Evolutionary conservation across 2,888 invertebrate species (phyloP), one percentile per base, ranked within the genome.

Genomic region (Neoitamus cyanurus): DNA sequence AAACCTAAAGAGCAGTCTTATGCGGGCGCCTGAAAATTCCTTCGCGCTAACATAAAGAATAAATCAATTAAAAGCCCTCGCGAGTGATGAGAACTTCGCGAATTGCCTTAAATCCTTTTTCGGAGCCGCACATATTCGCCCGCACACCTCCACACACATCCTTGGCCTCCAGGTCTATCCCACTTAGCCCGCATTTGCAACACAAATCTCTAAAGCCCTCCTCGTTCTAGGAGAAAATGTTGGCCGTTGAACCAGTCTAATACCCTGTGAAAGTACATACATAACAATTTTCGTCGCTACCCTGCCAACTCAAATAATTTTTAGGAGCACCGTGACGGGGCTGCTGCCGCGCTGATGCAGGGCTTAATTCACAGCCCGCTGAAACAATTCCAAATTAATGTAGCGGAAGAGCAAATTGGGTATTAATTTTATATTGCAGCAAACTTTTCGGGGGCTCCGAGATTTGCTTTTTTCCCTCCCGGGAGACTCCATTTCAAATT

Each of bases 371-470:
- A 77, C 73, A 58, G 78, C 75, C 69, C 77, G 73, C 58, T 77
- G 77, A 85, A 83, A 83, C 83, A 85, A 83, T 83, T 83, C 78
- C 77, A 85, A 85, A 85, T 85, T 85, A 85, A 85, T 85, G 77
- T 85, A 83, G 83, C 77, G 82, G 85, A 85, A 85, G 85, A 85
- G 83, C 75, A 85, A 85, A 85, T 85, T 85, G 85, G 82, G 85
- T 85, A 85, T 85, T 85, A 83, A 85, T 85, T 85, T 85, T 85
- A 83, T 85, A 85, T 85, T 83, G 85, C 73, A 82, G 69, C 77
- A 83, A 85, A 85, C 69, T 83, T 83, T 83, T 75, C 28, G 75
- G 58, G 48, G 68, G 5, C 68, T n/a, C 42, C 20, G 58, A 48
- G 28, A 80, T 34, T 58, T 77, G 58, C 9, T 15, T 58, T 58